Base-by-base conservation (phyloP, 2,888 invertebrate genomes). In the Diadromus collaris region DNA sequence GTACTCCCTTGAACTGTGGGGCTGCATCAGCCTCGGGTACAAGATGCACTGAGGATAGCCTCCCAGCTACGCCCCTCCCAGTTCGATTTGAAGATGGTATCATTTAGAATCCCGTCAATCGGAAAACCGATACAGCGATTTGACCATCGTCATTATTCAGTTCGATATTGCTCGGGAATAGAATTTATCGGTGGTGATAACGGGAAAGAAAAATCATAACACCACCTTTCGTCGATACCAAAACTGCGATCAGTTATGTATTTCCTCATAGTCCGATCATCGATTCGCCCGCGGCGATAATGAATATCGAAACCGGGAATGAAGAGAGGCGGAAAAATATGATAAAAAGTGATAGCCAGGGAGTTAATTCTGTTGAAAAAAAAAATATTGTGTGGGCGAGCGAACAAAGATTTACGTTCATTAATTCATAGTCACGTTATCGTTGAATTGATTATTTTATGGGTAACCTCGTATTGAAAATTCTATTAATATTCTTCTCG, bases 31-130 rank as follows among this genome's bases (percentile, higher is more conserved):
- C 51, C 24, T 51, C 13, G 24, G 51, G 51, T 51, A 24, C 5
- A 51, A 51, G 51, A 51, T 51, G 51, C 9, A 24, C 51, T 24
- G 10, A 9, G 21, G 51, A 51, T 51, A 7, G n/a, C 7, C 46
- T 46, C 2, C 51, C 13, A 24, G 21, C 13, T 51, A 24, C 21
- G 51, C 58, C 54, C n/a, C 21, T 32, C 29, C 44, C n/a, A 27
- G 46, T 34, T 63, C 63, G 21, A 21, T 48, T 63, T 27, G 10
- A 32, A 27, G 44, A 38, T 27, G 2, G 27, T n/a, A 69, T 19
- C 58, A 69, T 69, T 69, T 19, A n/a, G 58, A 73, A 65, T 73
- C 65, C 48, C 65, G 32, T 65, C 73, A 73, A 65, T 58, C 46
- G 34, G 58, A 73, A 65, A 73, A 46, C 44, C 56, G 65, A 73